Evolutionary conservation across 1,140 invertebrate genomes (phyloP), one percentile per base, ranked within the genome.

Genomic region (Bombus sylvicola): DNA sequence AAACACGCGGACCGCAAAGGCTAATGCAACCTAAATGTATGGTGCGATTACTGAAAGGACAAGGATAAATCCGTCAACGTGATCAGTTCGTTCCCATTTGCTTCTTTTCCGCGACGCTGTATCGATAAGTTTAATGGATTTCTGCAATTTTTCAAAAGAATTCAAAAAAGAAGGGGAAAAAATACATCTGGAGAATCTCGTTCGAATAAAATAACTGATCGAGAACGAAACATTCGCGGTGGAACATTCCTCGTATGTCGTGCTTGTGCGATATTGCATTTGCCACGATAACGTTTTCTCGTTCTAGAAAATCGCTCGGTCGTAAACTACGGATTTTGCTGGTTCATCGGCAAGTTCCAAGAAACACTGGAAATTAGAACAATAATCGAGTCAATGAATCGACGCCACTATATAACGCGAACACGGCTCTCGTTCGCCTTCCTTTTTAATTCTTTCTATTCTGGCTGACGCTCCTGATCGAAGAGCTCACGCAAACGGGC

Each of bases 361-460:
- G 64, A 82, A 62, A 39, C 6, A 15, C 9, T 47, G 62, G 43
- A 73, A 85, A 80, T 10, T 80, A 34, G 77, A 73, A 31, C 76
- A 62, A 69, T 80, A 80, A 57, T 57, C 57, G 69, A 47, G 69
- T 39, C n/a, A 47, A 84, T 84, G 76, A 68, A 80, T 85, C 66
- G 39, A 31, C 28, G 15, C 28, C 12, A 13, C 37, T 71, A 34
- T 71, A 62, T 34, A 78, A 28, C 64, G n/a, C 22, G 15, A 43
- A 39, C 66, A 31, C 31, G 39, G 39, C 9, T 39, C 31, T 25
- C 39, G 12, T 13, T 47, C 25, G 28, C 34, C 34, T 57, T 79
- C 59, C 18, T 31, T 69, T 81, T 75, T 41, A 13, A 28, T 59
- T 74, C 47, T 43, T 64, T 47, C 31, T 88, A 31, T 10, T 25